Evolutionary conservation across 2,797 vertebrate species (phyloP), one percentile per base, ranked within the genome.

Genomic region (Fringilla coelebs): DNA sequence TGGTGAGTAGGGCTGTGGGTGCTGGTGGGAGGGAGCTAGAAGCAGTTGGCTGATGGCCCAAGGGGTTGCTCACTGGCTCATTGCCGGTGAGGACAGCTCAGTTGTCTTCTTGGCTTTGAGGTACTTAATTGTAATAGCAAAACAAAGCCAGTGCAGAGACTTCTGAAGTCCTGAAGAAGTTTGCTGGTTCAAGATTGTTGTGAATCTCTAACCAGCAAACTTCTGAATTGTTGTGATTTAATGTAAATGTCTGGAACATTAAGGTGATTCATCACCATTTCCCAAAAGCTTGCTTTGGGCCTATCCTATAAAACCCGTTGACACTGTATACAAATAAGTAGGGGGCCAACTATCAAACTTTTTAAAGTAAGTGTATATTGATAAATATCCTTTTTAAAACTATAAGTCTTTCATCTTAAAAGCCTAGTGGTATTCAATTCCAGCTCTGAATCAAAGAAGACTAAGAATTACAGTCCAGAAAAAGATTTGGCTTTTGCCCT

Each of bases 381-480:
- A 52, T 60, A 93, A 88, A 52, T 66, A 62, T 9, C 41, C 25
- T 31, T 18, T 52, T 21, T 80, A 62, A 94, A 94, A 55, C 25
- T 82, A 5, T 49, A 88, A 32, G 16, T 40, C 20, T 80, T 54
- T 77, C 3, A 20, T 75, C 82, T 91, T 88, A 65, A 70, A 88
- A 54, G 38, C 57, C 38, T 83, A 31, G 13, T 45, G 16, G 21
- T 88, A 25, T 54, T 88, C 62, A 34, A 1, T 62, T 81, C 57
- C 51, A 52, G 29, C 15, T 73, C 51, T 78, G 49, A 72, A 78
- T 86, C 48, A 92, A 81, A 81, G 76, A 75, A n/a, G 22, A 32
- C n/a, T 76, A 70, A 80, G 49, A 92, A 83, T 75, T 92, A 66
- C 43, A 66, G 40, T 52, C 62, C 36, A 73, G 70, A 66, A 93